A percentile compares a stretch with the other conserved stretches of the same genome.
Evolutionary conservation across 2,888 invertebrate genomes (phyloP).

Genomic region (Chromoteleia sp.): DNA sequence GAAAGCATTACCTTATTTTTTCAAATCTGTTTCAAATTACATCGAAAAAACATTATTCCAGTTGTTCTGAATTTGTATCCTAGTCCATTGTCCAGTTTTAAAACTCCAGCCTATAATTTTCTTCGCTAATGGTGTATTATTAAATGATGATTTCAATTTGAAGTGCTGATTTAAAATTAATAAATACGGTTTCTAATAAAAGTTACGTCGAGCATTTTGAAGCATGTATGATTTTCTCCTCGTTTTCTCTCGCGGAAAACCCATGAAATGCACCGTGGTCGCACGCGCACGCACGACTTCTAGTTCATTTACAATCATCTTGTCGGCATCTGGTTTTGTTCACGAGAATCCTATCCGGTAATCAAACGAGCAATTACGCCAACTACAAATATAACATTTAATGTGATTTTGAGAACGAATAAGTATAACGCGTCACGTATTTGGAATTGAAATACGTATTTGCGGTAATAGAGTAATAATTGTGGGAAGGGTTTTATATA

Average conservation of each 20-base stretch:
- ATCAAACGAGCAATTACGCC: constrained; percentile 36
- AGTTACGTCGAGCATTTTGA: constrained; percentile 54
- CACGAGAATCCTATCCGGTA: constrained; percentile 32
- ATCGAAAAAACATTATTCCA: no score
- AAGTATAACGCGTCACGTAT: constrained; percentile 31
- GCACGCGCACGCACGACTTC: constrained; percentile 20
- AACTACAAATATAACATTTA: constrained; percentile 43
- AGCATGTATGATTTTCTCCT: constrained; percentile 53
- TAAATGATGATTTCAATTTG: constrained; percentile 45
- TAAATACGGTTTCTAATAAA: constrained; percentile 62
- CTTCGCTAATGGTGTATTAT: constrained; percentile 25
- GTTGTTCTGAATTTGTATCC: no score
- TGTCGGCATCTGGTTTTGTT: constrained; percentile 34
- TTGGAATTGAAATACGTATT: constrained; percentile 18
- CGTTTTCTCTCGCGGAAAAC: constrained; percentile 50
- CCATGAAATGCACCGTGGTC: constrained; percentile 20
- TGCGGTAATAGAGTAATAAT: constrained; percentile 4
- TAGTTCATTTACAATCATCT: constrained; percentile 40
- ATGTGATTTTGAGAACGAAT: constrained; percentile 39
- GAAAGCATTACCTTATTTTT: no score
- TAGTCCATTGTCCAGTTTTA: no score
- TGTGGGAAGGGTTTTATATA: background rate
- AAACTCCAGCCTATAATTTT: constrained; percentile 9
- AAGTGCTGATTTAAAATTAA: constrained; percentile 47
- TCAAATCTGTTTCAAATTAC: no score